Conservation (phyloP, 2,888 invertebrate species). For the Eupithecia insigniata region DNA sequence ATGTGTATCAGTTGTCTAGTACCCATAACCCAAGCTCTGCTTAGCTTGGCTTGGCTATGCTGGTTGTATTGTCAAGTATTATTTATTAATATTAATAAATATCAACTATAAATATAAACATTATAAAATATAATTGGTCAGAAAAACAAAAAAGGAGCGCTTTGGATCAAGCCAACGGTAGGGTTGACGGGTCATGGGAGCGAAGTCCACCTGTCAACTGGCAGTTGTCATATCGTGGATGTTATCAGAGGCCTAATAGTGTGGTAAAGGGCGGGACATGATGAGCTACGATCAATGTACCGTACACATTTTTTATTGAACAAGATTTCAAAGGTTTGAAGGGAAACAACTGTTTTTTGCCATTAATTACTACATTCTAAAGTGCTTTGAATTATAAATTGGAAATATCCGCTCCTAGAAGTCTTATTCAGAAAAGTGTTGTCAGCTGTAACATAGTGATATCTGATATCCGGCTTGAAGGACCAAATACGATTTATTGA, state of each 20-base stretch:
- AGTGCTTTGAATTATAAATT: background rate
- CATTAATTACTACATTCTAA: background rate
- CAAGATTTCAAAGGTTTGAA: background rate
- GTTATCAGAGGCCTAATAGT: constrained; percentile 42
- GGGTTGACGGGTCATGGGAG: constrained; percentile 61
- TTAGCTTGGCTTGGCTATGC: too few relatives aligned
- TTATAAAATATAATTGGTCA: background rate
- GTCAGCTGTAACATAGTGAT: background rate
- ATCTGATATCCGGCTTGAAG: constrained; percentile 8
- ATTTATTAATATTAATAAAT: too few relatives aligned
- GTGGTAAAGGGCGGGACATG: constrained; percentile 38
- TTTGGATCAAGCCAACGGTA: constrained; percentile 8
- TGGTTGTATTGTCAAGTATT: too few relatives aligned
- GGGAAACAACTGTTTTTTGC: background rate
- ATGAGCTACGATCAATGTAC: constrained; percentile 30
- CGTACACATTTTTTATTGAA: background rate
- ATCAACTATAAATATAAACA: too few relatives aligned
- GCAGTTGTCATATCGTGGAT: constrained; percentile 50
- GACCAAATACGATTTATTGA: constrained; percentile 18
- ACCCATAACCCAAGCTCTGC: too few relatives aligned
- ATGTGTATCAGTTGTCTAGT: too few relatives aligned
- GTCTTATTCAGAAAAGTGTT: background rate
- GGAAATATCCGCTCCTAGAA: background rate
- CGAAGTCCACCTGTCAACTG: constrained; percentile 62
- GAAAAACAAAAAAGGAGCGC: background rate